Evolutionary conservation across 1,140 invertebrate genomes (phyloP).

Genomic region (Drosophila grimshawi): DNA sequence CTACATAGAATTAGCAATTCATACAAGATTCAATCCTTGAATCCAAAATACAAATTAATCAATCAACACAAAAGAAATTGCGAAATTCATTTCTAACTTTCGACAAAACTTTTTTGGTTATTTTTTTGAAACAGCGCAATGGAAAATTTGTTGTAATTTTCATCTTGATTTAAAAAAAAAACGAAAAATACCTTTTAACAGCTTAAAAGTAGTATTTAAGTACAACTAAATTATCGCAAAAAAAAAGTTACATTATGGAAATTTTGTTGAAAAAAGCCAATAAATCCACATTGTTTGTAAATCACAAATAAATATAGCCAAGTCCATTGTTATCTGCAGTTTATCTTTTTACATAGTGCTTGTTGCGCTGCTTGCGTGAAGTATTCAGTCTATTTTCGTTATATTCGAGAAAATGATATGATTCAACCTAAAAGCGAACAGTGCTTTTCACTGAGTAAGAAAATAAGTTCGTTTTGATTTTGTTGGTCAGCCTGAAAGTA

Average conservation of each 20-base stretch:
- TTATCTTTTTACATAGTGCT: too few species aligned
- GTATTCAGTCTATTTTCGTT: too few species aligned
- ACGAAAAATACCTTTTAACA: slow-evolving; percentile 2
- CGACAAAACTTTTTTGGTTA: slow-evolving; percentile 17
- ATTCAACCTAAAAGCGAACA: too few species aligned
- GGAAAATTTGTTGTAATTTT: slow-evolving; percentile 18
- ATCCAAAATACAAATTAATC: background rate
- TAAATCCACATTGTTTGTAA: slow-evolving; percentile 50
- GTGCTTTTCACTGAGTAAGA: too few species aligned
- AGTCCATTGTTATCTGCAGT: background rate
- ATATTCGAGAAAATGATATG: too few species aligned
- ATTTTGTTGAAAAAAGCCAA: slow-evolving; percentile 5
- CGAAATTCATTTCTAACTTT: slow-evolving; percentile 27
- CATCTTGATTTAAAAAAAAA: slow-evolving; percentile 5
- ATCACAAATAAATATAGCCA: slow-evolving; percentile 4
- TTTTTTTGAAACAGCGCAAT: background rate
- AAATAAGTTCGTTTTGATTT: too few species aligned
- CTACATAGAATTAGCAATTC: slow-evolving; percentile 10
- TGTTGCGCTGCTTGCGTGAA: too few species aligned
- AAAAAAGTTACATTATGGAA: slow-evolving; percentile 22
- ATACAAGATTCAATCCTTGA: background rate
- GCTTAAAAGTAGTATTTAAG: background rate
- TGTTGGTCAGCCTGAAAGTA: too few species aligned
- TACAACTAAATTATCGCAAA: slow-evolving; percentile 4
- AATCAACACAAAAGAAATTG: slow-evolving; percentile 3